These are phyloP conservation scores for Phengaris alcon DNA, from an alignment of 2,888 invertebrate species.

Conservation along the genomic window DNA sequence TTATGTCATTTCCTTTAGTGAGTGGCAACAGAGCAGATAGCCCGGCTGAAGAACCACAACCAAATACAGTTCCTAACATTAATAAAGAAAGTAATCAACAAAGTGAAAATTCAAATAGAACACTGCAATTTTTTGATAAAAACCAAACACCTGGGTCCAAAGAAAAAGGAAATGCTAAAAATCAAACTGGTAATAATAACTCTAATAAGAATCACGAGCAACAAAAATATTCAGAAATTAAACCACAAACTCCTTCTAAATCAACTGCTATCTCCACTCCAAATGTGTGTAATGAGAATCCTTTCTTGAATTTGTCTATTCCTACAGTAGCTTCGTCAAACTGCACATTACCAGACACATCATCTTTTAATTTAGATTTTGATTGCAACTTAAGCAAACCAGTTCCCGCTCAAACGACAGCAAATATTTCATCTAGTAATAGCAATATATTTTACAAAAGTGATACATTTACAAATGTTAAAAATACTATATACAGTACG, in stretches of 20 bases:
- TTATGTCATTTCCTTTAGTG: constrained; percentile 87
- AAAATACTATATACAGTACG: constrained; percentile 69
- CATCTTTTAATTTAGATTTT: constrained; percentile 61
- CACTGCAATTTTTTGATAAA: constrained; percentile 54
- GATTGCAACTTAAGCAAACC: constrained; percentile 66
- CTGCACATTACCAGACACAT: constrained; percentile 55
- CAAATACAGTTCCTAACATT: constrained; percentile 38
- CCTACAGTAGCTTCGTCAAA: constrained; percentile 61
- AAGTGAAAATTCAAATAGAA: constrained; percentile 48
- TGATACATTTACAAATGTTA: constrained; percentile 65
- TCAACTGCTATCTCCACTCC: constrained; percentile 39
- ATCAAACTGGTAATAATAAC: constrained; percentile 41
- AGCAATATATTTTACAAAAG: constrained; percentile 69
- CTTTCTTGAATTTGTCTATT: constrained; percentile 65
- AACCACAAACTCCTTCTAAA: constrained; percentile 48
- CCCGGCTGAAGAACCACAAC: constrained; percentile 64
- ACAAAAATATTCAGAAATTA: constrained; percentile 51
- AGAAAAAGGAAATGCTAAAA: constrained; percentile 47
- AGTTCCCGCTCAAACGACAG: constrained; percentile 53
- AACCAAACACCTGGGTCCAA: constrained; percentile 43
- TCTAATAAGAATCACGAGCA: constrained; percentile 50
- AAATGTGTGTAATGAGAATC: constrained; percentile 58
- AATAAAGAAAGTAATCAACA: constrained; percentile 44
- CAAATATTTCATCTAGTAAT: constrained; percentile 47
- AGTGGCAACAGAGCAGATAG: constrained; percentile 77